Evolutionary conservation across 30 jellyfish, hydroid and myxozoan species (phyloP), one percentile per base, ranked within the genome.

Genomic region (Chrysaora quinquecirrha): DNA sequence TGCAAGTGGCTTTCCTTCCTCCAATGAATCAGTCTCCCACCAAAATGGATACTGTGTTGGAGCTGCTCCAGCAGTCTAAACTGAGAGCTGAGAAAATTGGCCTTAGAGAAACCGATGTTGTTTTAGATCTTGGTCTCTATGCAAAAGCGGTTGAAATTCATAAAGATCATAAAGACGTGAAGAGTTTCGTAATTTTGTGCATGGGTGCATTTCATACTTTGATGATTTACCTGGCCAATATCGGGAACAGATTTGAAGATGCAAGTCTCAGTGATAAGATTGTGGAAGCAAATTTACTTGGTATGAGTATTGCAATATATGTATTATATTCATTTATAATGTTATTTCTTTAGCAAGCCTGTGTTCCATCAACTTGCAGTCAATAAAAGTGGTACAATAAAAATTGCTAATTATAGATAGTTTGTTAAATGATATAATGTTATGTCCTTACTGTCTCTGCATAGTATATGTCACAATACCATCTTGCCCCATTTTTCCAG

Each of bases 101-200:
- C 0, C 43, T 83, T 71, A 0, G 1, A 1, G 82, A 72, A 54
- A 72, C 94, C 19, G 94, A 83, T 49, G 82, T 72, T 18, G 94
- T 83, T 43, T 25, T 83, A 23, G 94, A 83, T 62, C 88, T 66
- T 9, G 82, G 82, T 7, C 71, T 70, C 48, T 83, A 72, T 43
- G 88, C 94, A 0, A 83, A 83, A 56, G 94, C 94, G 7, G 71
- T 83, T 21, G 88, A 83, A 83, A 56, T 82, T 28, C 64, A 4
- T 33, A 87, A 76, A 6, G 28, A 32, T 2, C 43, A 79, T 30
- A 1, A 14, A 27, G 86, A 64, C 16, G 12, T 79, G 86, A 33
- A 64, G 43, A 50, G 27, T 25, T 74, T 74, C 82, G 48, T 50
- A 18, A 83, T 74, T 10, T 29, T 74, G 83, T 52, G 86, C 18